A percentile compares a stretch with the other conserved stretches of the same genome.
These are phyloP conservation scores for Ferdinandea cuprea DNA, from an alignment of 2,888 invertebrate genomes.

Conservation along the genomic window DNA sequence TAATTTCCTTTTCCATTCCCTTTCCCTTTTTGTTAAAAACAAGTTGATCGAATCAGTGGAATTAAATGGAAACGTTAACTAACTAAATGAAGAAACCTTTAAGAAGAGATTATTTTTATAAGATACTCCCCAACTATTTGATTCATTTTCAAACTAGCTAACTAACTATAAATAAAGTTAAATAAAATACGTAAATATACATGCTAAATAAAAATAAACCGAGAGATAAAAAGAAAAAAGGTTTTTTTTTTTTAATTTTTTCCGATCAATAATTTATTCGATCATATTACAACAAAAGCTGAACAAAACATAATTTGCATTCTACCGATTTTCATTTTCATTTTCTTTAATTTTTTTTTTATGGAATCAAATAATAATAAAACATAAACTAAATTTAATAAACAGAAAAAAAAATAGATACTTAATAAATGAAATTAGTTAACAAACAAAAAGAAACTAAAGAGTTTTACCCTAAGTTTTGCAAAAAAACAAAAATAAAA, in stretches of 20 bases:
- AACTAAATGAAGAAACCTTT: no score
- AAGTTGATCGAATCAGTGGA: no score
- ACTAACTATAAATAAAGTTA: no score
- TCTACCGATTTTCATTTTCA: slow-evolving; percentile 51
- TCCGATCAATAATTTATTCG: slow-evolving; percentile 66
- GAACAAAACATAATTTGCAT: slow-evolving; percentile 67
- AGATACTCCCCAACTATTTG: no score
- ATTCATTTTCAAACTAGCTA: no score
- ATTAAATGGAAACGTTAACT: no score
- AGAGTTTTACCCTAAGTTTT: slow-evolving; percentile 32
- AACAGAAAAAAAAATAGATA: slow-evolving; percentile 57
- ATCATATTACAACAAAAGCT: slow-evolving; percentile 68
- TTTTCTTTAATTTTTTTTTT: slow-evolving; percentile 25
- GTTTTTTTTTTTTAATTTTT: slow-evolving; percentile 37
- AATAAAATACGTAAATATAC: not conserved
- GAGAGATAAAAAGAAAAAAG: slow-evolving; percentile 36
- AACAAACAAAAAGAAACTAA: slow-evolving; percentile 53
- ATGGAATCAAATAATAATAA: slow-evolving; percentile 53
- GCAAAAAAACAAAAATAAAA: slow-evolving; percentile 42
- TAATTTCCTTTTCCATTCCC: no score
- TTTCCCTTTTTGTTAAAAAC: no score
- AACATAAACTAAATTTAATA: slow-evolving; percentile 60
- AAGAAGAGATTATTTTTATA: no score
- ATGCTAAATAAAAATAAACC: not conserved
- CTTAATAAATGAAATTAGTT: slow-evolving; percentile 57